Evolutionary conservation across 2,888 invertebrate species (phyloP), one percentile per base, ranked within the genome.

Genomic region (Ditylenchus weischeri): DNA sequence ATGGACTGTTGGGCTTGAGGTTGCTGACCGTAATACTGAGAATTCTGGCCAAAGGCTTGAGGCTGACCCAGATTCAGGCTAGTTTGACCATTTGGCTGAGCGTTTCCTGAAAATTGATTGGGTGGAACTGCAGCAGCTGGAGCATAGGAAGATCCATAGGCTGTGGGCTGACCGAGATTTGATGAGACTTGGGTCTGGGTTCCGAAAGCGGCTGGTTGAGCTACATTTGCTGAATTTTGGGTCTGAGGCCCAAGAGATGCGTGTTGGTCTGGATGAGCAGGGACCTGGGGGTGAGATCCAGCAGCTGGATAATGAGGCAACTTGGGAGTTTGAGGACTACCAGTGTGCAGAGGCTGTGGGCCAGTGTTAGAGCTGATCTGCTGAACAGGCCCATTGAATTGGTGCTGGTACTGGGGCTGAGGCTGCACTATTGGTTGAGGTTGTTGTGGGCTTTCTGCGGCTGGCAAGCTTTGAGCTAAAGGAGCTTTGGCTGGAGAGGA

Each of bases 1-100:
- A 63, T 66, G 54, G 71, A 73, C 4, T 57, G 62, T 15, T 38
- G 67, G 10, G 64, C 57, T 49, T 63, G 36, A n/a, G 69, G 68
- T 57, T 69, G 76, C 43, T 66, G 62, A 43, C 29, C 57, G 35
- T 65, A 64, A 35, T 35, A 48, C 11, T 67, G 67, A 43, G 66
- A 64, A 47, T 54, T 35, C 57, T 72, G 70, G 15, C n/a, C n/a
- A 47, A 48, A 35, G 10, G 47, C 58, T 19, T 48, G 43, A 51
- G 10, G 62, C 36, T 23, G 63, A 36, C 57, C 62, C 57, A 36
- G 47, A 19, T 63, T 57, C 10, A 48, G 43, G 35, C 51, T 60
- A 15, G 48, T 35, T 2, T 38, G 49, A 18, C 57, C 49, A 38
- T 23, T 36, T 4, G 43, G 43, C 13, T 65, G 66, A 21, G 50